Evolutionary conservation across 2,888 invertebrate genomes (phyloP).

Genomic region (Chloromyia formosa): DNA sequence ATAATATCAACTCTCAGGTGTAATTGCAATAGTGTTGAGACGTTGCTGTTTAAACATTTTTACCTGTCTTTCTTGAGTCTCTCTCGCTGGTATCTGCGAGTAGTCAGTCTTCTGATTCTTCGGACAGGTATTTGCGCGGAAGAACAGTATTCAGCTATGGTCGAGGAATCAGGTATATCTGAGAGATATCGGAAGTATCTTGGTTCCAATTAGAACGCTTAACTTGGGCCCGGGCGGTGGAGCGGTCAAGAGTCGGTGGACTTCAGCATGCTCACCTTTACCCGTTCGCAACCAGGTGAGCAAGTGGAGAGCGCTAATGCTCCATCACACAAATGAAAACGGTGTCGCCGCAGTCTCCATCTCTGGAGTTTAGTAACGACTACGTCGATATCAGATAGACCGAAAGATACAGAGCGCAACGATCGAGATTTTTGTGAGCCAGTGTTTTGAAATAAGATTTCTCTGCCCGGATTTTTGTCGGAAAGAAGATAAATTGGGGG

Average conservation of each 20-base stretch:
- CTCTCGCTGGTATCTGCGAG: conserved; percentile 1
- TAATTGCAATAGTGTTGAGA: background rate
- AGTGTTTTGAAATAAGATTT: conserved; percentile 20
- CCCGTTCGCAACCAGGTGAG: background rate
- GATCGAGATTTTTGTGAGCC: conserved; percentile 21
- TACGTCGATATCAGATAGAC: background rate
- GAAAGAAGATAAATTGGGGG: conserved; percentile 15
- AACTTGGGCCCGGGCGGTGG: background rate
- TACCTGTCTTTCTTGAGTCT: conserved; percentile 5
- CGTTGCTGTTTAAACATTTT: background rate
- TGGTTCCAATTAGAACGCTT: conserved; percentile 2
- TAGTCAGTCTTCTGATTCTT: no score
- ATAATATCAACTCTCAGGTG: background rate
- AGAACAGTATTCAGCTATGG: conserved; percentile 14
- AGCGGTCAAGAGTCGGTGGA: background rate
- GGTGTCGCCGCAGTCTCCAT: conserved; percentile 26
- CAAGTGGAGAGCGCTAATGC: background rate
- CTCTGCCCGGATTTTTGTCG: background rate
- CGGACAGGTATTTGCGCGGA: background rate
- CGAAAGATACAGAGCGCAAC: background rate
- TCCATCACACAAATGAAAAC: background rate
- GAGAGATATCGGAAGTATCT: background rate
- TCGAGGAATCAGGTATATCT: background rate
- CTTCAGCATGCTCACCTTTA: conserved; percentile 5
- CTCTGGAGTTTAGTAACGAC: background rate